Evolutionary conservation across 2,113 vertebrate genomes (phyloP).

Genomic region (Capreolus pygargus): DNA sequence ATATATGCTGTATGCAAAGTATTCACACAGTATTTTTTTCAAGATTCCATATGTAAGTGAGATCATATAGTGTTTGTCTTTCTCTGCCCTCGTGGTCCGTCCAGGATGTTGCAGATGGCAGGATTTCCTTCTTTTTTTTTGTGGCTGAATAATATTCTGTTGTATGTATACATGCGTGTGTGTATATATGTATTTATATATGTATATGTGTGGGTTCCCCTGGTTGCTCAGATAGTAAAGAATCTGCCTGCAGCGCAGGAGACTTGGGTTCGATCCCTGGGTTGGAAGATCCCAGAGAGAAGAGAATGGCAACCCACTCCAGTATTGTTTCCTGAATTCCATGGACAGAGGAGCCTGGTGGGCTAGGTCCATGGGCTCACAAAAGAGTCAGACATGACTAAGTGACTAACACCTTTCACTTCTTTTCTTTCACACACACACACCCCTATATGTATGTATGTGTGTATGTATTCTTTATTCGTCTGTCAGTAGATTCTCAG

Average conservation of each 20-base stretch:
- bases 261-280: neutral
- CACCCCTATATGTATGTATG: no score
- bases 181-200: fast-evolving
- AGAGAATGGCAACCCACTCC: neutral
- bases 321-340: neutral
- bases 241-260: neutral
- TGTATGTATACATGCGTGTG: neutral
- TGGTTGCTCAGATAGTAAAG: neutral
- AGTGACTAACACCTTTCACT: neutral
- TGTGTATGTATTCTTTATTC: neutral
- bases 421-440: neutral
- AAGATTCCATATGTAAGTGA: neutral
- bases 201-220: neutral
- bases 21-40: no score
- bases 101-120: neutral
- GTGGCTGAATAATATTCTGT: neutral
- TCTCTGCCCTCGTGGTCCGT: neutral
- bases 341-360: neutral
- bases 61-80: neutral
- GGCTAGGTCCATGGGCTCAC: neutral
- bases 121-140: neutral
- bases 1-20: neutral
- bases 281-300: neutral
- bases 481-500: neutral
- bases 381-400: neutral